Base-by-base conservation (phyloP, 1,140 invertebrate genomes). In the Heliconius hewitsoni region DNA sequence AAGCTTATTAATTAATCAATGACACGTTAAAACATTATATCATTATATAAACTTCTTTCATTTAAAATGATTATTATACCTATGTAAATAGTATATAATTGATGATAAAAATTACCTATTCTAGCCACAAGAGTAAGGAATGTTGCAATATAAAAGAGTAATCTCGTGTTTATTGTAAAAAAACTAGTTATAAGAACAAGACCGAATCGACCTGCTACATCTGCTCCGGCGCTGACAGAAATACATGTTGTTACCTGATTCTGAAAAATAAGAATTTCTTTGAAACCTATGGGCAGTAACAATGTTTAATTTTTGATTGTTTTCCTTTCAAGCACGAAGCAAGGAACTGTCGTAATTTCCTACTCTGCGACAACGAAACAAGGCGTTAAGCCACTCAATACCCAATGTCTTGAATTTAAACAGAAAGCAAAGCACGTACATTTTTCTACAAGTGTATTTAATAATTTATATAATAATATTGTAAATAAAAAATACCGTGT, bases 161-260 rank as follows among this genome's bases (percentile, higher is more conserved):
- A 23, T 80, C 92, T 89, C 3, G 90, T 91, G 50, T 94, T 94
- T 6, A 95, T 85, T 55, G 90, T 83, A 9, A 94, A 84, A n/a
- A 95, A 83, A 66, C 92, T 90, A 72, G 95, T 95, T 34, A 95
- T 85, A 6, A 95, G 19, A 1, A 95, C 95, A 6, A 96, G 84
- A 30, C 90, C 87, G 73, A 94, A 94, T n/a, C 95, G 90, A 0
- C 95, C 95, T 1, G 88, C 80, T 11, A 96, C 90, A 83, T 96
- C 95, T 1, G 95, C 95, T 0, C 94, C 95, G 0, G 95, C 95
- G 23, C 95, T 93, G 46, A 96, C 93, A 3, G 95, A 95, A 71
- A 96, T 95, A 72, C 95, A 95, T 11, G 86, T 93, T 16, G 95
- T 95, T 0, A 95, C 94, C 81, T 95, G 89, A 27, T 83, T 83